Percentiles rank a stretch among this genome's conserved stretches.
Conservation (phyloP, 2,797 vertebrate genomes). For the Enteromius fasciolatus region DNA sequence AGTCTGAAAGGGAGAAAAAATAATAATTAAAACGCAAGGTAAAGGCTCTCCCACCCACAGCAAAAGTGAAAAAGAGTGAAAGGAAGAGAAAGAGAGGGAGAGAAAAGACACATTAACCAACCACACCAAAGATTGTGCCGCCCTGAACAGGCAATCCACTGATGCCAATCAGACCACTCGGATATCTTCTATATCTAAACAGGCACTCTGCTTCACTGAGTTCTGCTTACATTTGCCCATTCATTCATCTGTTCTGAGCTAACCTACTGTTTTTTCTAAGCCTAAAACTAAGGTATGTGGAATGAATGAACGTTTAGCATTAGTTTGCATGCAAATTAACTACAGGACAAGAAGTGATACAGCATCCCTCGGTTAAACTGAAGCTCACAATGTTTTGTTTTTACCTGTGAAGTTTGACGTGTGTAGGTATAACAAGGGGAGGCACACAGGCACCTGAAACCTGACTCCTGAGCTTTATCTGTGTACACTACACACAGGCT, state of each 20-base stretch:
- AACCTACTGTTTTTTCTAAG: neutral
- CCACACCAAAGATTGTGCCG: conserved; percentile 57
- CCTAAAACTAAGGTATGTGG: neutral
- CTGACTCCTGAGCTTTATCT: conserved; percentile 63
- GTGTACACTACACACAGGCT: conserved; percentile 67
- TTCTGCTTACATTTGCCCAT: conserved; percentile 30
- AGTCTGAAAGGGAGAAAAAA: conserved; percentile 73
- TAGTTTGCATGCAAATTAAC: conserved; percentile 20
- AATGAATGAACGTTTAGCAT: neutral
- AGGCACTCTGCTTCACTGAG: conserved; percentile 48
- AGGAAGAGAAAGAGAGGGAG: conserved; percentile 56
- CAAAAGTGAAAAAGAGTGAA: conserved; percentile 61
- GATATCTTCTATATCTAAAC: conserved; percentile 55
- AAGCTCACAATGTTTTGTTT: conserved; percentile 24
- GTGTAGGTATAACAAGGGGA: conserved; percentile 33
- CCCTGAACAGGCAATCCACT: conserved; percentile 63
- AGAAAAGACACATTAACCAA: conserved; percentile 58
- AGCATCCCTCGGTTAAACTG: neutral
- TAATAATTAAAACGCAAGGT: conserved; percentile 75
- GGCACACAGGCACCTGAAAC: conserved; percentile 60
- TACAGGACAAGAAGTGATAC: neutral
- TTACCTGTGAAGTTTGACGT: conserved; percentile 33
- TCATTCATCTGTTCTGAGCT: conserved; percentile 37
- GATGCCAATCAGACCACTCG: conserved; percentile 55
- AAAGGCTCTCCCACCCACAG: conserved; percentile 70